Base-by-base conservation (phyloP, 2,888 invertebrate species). In the Polietes domitor region DNA sequence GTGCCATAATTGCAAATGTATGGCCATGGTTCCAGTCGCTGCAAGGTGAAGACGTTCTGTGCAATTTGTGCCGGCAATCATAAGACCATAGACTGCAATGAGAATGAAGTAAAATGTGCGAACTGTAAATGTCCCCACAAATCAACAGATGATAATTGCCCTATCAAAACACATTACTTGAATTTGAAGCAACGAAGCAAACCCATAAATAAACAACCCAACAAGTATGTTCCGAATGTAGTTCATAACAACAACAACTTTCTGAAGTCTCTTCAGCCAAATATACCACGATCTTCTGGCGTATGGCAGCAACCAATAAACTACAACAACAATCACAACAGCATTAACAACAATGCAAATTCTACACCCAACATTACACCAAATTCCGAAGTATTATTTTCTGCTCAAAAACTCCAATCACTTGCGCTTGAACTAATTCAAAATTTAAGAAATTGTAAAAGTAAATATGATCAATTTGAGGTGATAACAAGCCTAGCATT, bases 1-100 rank as follows among this genome's bases (percentile, higher is more conserved):
- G 28, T 61, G 61, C 28, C 61, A 21, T 55, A 55, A 55, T 55
- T 55, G 55, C 55, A 21, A n/a, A 47, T 47, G 47, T 47, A 55
- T n/a, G 32, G 61, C 7, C 61, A 32, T n/a, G 32, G 26, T 6
- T 32, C 26, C 6, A 32, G 28, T 28, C 24, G 9, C n/a, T 28
- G 26, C 28, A 61, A 61, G 26, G 26, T 78, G 9, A 73, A 53
- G 73, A 65, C 73, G 0, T 73, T 73, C 19, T 78, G 78, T 17
- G 78, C 53, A 37, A 78, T 73, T 5, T 78, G 65, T 9, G 65
- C 78, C 28, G 73, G 15, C n/a, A 10, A 17, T n/a, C 72, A 73
- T 21, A 15, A 17, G 12, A 73, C 78, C 0, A 12, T 53, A 0
- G 19, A 63, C 15, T 78, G 72, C 21, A 65, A 37, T 0, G 72